Conservation (phyloP, 1,140 invertebrate species). For the Rhynchophorus ferrugineus region DNA sequence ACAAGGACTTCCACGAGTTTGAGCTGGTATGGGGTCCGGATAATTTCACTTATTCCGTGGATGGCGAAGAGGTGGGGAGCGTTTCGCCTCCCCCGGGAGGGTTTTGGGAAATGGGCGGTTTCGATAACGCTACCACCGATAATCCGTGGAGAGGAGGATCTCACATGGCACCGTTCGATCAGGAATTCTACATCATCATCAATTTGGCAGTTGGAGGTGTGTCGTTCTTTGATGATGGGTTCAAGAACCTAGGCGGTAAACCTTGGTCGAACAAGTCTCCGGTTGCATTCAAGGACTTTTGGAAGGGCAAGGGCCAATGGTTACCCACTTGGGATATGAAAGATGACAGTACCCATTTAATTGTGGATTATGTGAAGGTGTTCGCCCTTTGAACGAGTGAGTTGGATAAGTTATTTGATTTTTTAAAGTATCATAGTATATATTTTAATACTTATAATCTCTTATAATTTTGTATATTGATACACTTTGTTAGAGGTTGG, state of each 20-base stretch:
- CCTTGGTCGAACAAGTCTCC: conserved; percentile 43
- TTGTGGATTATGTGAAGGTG: conserved; percentile 53
- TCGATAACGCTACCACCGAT: conserved; percentile 4
- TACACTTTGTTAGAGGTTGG: too few species aligned
- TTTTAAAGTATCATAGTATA: too few species aligned
- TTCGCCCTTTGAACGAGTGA: conserved; percentile 51
- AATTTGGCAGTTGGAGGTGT: conserved; percentile 43
- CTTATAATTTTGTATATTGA: too few species aligned
- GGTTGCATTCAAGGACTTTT: conserved; percentile 41
- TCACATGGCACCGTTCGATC: conserved; percentile 49
- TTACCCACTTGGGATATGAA: conserved; percentile 43
- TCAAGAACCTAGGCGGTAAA: conserved; percentile 35
- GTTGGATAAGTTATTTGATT: too few species aligned
- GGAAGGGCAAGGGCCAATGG: conserved; percentile 43
- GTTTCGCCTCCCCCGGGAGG: conserved; percentile 17
- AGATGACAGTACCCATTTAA: conserved; percentile 42
- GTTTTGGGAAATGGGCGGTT: conserved; percentile 26
- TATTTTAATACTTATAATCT: too few species aligned
- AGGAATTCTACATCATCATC: conserved; percentile 58
- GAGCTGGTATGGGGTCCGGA: conserved; percentile 46
- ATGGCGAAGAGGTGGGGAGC: conserved; percentile 26
- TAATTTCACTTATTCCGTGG: conserved; percentile 21
- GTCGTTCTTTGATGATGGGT: conserved; percentile 32
- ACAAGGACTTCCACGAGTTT: conserved; percentile 44
- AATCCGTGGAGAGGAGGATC: conserved; percentile 40